Percentiles rank a stretch among this genome's conserved stretches.
phyloP scores from a whole-genome alignment of 2,113 vertebrate genomes.

The Cavia porcellus region DNA sequence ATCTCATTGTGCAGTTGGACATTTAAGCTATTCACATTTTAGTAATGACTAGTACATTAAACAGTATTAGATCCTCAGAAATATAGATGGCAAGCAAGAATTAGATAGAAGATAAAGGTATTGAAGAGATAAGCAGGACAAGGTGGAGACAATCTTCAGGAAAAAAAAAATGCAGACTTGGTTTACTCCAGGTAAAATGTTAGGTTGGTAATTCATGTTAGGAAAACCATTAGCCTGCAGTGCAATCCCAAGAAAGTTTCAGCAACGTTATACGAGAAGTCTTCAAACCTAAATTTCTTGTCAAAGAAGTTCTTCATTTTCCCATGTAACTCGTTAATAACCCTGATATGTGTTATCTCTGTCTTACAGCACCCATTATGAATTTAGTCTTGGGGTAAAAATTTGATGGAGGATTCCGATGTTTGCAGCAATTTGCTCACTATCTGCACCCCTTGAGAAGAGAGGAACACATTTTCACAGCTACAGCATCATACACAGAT shows the following conservation, averaged over 20 bases:
- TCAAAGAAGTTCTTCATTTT: neutral
- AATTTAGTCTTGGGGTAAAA: neutral
- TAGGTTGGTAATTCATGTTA: neutral
- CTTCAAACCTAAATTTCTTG: neutral
- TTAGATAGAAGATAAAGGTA: neutral
- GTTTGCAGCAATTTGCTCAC: neutral
- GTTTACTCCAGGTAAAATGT: neutral
- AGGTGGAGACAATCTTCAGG: neutral
- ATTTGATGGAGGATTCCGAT: neutral
- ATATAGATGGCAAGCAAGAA: neutral
- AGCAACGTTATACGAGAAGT: neutral
- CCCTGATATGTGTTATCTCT: rapidly evolving
- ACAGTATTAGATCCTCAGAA: neutral
- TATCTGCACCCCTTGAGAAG: neutral
- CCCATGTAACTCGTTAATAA: too few species aligned
- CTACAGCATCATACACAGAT: neutral
- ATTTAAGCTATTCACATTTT: neutral
- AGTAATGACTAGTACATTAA: neutral
- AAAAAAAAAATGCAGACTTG: neutral
- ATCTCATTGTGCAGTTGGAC: neutral
- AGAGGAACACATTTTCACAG: neutral
- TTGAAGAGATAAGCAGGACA: neutral
- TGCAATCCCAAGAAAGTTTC: neutral
- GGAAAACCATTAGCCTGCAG: neutral
- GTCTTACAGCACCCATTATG: neutral